phyloP scores from a whole-genome alignment of 2,888 invertebrate genomes.

The Lamellibrachia columna region DNA sequence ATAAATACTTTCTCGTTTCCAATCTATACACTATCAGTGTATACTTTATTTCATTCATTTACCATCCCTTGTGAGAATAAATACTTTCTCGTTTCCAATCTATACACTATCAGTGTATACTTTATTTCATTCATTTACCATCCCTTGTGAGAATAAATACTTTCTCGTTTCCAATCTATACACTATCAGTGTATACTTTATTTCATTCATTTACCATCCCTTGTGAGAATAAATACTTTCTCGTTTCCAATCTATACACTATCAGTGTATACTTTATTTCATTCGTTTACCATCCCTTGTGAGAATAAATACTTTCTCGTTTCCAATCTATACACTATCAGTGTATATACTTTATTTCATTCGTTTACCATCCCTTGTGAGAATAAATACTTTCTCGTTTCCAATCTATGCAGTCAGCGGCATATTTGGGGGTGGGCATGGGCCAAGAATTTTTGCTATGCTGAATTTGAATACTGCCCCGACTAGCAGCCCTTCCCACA shows the following conservation, averaged over 20 bases:
- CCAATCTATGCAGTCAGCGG: not conserved
- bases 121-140: too few species aligned
- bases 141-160: not conserved
- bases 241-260: not conserved
- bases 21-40: not conserved
- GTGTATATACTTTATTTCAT: too few species aligned
- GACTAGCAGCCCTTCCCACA: too few species aligned
- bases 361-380: not conserved
- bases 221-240: not conserved
- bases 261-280: too few species aligned
- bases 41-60: too few species aligned
- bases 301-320: not conserved
- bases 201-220: not conserved
- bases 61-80: not conserved
- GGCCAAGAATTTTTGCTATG: too few species aligned
- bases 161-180: not conserved
- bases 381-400: not conserved
- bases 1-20: not conserved
- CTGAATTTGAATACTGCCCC: too few species aligned
- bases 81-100: not conserved
- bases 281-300: not conserved
- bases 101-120: not conserved
- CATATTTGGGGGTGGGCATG: too few species aligned
- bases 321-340: not conserved
- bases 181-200: too few species aligned